phyloP scores from a whole-genome alignment of 2,888 invertebrate genomes.

The Drosophila greeni region DNA sequence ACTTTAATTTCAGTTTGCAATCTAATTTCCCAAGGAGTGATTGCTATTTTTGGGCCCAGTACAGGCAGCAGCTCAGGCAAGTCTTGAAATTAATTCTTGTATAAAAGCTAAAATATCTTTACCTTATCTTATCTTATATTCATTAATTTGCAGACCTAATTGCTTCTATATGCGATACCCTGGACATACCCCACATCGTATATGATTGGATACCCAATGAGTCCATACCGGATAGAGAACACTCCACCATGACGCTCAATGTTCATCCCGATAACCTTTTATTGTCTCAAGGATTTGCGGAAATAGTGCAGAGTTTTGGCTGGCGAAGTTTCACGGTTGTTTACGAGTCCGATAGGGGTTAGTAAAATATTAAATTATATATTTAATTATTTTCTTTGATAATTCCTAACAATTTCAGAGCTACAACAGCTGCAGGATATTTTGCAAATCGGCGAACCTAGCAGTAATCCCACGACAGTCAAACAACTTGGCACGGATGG shows the following conservation, averaged over 20 bases:
- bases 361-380: background rate
- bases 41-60: slow-evolving; percentile 85
- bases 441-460: slow-evolving; percentile 85
- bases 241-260: slow-evolving; percentile 83
- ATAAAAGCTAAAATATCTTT: background rate
- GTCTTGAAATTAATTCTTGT: slow-evolving; percentile 32
- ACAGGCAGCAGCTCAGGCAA: slow-evolving; percentile 79
- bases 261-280: slow-evolving; percentile 85
- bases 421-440: slow-evolving; percentile 88
- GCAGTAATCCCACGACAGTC: slow-evolving; percentile 84
- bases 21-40: slow-evolving; percentile 83
- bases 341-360: slow-evolving; percentile 90
- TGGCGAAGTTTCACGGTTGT: slow-evolving; percentile 91
- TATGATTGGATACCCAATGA: slow-evolving; percentile 82
- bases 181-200: slow-evolving; percentile 83
- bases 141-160: slow-evolving; percentile 67
- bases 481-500: slow-evolving; percentile 81
- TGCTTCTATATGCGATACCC: slow-evolving; percentile 82
- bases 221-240: slow-evolving; percentile 75
- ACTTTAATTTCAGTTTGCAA: slow-evolving; percentile 81
- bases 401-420: slow-evolving; percentile 78
- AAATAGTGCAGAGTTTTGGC: slow-evolving; percentile 85
- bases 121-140: too few relatives aligned
- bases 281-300: slow-evolving; percentile 85
- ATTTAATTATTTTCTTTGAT: too few relatives aligned